These are phyloP conservation scores for Ormyrus thymus DNA, from an alignment of 2,888 invertebrate species.

Conservation along the genomic window DNA sequence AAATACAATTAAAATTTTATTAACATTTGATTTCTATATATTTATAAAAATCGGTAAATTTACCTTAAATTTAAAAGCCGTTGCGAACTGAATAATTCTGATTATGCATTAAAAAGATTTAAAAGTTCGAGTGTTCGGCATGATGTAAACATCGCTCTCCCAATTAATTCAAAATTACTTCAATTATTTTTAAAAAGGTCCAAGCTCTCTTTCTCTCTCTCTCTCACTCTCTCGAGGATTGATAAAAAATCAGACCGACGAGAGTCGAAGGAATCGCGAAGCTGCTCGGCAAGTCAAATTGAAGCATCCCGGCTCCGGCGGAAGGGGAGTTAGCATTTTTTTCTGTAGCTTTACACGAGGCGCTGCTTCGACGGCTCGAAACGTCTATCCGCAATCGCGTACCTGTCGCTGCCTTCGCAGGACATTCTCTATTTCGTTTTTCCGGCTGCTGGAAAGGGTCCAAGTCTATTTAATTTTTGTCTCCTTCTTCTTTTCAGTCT, in stretches of 20 bases:
- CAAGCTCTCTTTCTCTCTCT: too few species aligned
- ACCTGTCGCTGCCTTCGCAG: conserved; percentile 41
- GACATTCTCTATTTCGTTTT: background rate
- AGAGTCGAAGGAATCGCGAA: conserved; percentile 8
- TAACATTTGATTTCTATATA: too few species aligned
- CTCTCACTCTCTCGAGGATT: too few species aligned
- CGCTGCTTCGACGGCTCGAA: conserved; percentile 25
- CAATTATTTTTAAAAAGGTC: background rate
- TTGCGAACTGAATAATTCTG: too few species aligned
- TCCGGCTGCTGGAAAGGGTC: conserved; percentile 58
- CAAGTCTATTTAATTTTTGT: conserved; percentile 65
- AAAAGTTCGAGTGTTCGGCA: too few species aligned
- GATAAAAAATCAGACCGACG: background rate
- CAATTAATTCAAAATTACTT: background rate
- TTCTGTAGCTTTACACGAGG: conserved; percentile 8
- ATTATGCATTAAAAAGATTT: too few species aligned
- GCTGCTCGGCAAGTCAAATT: conserved; percentile 12
- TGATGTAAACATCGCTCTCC: background rate
- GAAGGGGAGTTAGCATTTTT: conserved; percentile 12
- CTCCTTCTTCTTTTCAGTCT: conserved; percentile 39
- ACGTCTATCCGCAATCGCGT: conserved; percentile 35
- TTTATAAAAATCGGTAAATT: too few species aligned
- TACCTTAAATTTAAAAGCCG: too few species aligned
- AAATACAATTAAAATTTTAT: too few species aligned
- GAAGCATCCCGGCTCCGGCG: background rate